Conservation (phyloP, 2,797 vertebrate genomes). For the Dromococcyx pavoninus region DNA sequence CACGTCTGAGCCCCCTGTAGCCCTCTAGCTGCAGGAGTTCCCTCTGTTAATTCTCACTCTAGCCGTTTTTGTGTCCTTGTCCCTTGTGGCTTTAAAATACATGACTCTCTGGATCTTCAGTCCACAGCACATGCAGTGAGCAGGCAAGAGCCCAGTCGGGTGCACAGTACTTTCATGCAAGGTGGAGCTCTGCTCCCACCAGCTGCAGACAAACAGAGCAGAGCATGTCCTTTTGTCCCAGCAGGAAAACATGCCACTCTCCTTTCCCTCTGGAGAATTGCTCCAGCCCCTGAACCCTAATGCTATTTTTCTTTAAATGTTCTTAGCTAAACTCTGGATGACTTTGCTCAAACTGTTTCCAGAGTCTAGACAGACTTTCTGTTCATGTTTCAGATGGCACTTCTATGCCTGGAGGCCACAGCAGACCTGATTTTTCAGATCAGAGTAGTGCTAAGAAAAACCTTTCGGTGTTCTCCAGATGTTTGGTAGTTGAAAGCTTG, state of each 20-base stretch:
- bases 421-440: constrained; percentile 5
- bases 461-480: constrained; percentile 7
- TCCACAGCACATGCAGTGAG: rapidly evolving
- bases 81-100: not conserved
- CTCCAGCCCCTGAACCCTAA: not conserved
- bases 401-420: not conserved
- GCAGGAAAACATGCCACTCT: not conserved
- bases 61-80: rapidly evolving
- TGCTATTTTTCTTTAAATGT: not conserved
- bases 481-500: constrained; percentile 18
- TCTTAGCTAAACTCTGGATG: not conserved
- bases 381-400: not conserved
- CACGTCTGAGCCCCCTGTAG: no score
- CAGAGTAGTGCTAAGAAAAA: not conserved
- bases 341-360: not conserved
- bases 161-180: not conserved
- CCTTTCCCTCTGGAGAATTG: not conserved
- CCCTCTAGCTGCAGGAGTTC: no score
- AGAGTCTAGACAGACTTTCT: not conserved
- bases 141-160: not conserved
- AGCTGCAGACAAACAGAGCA: not conserved
- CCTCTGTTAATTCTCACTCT: no score
- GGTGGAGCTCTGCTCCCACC: not conserved
- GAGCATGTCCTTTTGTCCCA: not conserved
- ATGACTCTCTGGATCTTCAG: not conserved